These are phyloP conservation scores for Neoaliturus tenellus DNA, from an alignment of 2,888 invertebrate species.

Conservation along the genomic window DNA sequence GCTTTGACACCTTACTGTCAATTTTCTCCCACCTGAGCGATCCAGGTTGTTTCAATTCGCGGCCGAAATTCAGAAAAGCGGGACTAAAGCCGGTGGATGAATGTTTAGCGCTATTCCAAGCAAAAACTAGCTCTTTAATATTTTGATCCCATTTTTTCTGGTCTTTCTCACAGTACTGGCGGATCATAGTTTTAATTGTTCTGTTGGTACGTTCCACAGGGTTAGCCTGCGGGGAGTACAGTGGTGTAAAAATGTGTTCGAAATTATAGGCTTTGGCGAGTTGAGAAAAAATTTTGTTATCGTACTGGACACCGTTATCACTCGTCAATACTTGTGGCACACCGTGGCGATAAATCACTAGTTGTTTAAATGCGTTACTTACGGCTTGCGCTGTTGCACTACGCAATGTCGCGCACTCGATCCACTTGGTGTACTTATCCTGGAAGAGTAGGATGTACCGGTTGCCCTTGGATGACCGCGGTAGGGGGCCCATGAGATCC, in stretches of 20 bases:
- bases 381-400: background rate
- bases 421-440: background rate
- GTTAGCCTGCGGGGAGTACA: background rate
- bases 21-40: no score
- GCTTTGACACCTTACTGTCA: background rate
- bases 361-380: background rate
- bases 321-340: background rate
- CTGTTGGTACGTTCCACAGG: no score
- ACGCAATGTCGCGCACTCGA: background rate
- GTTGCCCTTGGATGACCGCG: conserved; percentile 52
- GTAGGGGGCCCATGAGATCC: conserved; percentile 68
- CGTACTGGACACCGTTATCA: background rate
- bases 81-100: no score
- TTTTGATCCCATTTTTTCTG: background rate
- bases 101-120: no score
- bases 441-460: background rate
- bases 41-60: no score
- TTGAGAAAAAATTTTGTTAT: background rate
- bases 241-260: background rate
- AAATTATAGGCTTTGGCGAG: background rate
- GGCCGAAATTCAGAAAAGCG: no score
- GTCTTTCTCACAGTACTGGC: background rate
- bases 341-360: background rate
- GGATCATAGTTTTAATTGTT: background rate
- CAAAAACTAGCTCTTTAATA: no score